Base-by-base conservation (phyloP, 1,140 invertebrate species). In the Augochlora pura region DNA sequence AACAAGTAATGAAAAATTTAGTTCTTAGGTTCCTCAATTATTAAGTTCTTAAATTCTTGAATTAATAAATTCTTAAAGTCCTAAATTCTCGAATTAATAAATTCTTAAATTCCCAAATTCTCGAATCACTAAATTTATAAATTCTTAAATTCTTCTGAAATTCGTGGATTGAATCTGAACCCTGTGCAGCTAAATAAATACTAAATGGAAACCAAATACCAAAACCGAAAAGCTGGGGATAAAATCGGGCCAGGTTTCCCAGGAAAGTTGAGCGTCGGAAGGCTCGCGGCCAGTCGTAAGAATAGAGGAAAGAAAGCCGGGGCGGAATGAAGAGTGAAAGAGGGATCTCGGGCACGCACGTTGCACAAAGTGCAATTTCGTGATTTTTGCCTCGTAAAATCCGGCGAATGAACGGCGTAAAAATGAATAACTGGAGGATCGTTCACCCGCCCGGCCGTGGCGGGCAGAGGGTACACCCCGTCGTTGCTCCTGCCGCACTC, bases 361-460 rank as follows among this genome's bases (percentile, higher is more conserved):
- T 81, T 77, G 88, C 87, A 89, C 90, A 91, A 91, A 92, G 90
- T 89, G 91, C 91, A 92, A 91, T 93, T 92, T 92, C 88, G 90
- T 87, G 88, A 92, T 92, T 92, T 93, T 92, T 93, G 91, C 89
- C 86, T 92, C 92, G 91, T 93, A 93, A 92, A 92, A 91, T 86
- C 83, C 87, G 88, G 87, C 90, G 89, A 92, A 92, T 93, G 91
- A 91, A 88, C 87, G 88, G 90, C 85, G 89, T 92, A 92, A 92
- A 92, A 92, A 92, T 92, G 90, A 91, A 92, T 90, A 91, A 89
- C 87, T 85, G 86, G 86, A 88, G 87, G 88, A 88, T 78, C 90
- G 86, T 89, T 91, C 88, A 89, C 86, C 90, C 88, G 84, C 42
- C 14, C 10, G 10, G 42, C 81, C 81, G 83, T 77, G 87, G 54